Evolutionary conservation across 2,888 invertebrate genomes (phyloP).

Genomic region (Tetheella fluctuosa): DNA sequence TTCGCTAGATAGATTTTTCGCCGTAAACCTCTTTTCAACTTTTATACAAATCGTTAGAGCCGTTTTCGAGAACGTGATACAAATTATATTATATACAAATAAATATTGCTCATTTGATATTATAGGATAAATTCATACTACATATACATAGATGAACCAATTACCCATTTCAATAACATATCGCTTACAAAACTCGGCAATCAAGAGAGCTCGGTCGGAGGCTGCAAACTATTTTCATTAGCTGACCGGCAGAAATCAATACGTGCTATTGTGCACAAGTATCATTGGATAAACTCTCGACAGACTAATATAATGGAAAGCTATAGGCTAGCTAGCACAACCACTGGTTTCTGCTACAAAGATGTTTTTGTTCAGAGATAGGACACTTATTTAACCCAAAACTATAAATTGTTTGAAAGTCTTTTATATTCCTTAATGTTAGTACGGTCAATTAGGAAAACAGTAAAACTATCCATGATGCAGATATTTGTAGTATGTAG

Average conservation of each 20-base stretch:
- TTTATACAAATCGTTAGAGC: no score
- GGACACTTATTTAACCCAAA: not conserved
- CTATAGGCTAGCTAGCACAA: not conserved
- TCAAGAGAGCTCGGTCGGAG: not conserved
- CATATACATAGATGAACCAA: constrained; percentile 19
- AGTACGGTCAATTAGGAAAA: no score
- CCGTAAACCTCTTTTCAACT: no score
- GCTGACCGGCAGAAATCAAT: constrained; percentile 37
- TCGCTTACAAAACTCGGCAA: constrained; percentile 18
- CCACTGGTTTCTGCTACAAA: not conserved
- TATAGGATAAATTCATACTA: not conserved
- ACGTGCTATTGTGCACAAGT: constrained; percentile 34
- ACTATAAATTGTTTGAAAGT: no score
- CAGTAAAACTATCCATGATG: no score
- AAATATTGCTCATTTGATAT: no score
- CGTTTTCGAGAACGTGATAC: no score
- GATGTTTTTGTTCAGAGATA: not conserved
- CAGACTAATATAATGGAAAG: constrained; percentile 38
- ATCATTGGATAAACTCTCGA: constrained; percentile 43
- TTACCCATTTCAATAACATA: constrained; percentile 15
- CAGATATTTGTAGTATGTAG: no score
- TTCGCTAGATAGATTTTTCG: no score
- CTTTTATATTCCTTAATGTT: no score
- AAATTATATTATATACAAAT: no score
- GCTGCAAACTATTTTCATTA: constrained; percentile 50